A percentile compares a stretch with the other conserved stretches of the same genome.
These are phyloP conservation scores for Phorcus lineatus DNA, from an alignment of 2,888 invertebrate species.

Conservation along the genomic window DNA sequence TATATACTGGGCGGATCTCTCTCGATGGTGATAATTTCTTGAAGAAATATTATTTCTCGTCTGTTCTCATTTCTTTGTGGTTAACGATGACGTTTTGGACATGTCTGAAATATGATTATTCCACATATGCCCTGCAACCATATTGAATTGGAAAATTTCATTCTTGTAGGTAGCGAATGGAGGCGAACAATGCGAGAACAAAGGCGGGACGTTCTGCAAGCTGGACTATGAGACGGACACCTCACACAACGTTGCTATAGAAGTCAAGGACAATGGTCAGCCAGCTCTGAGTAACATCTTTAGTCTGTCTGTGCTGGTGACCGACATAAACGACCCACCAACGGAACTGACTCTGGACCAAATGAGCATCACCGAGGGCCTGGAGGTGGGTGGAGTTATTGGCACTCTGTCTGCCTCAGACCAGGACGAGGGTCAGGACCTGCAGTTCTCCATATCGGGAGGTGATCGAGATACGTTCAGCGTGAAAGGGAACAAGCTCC, in stretches of 20 bases:
- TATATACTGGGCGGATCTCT: too few relatives aligned
- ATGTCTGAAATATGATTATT: too few relatives aligned
- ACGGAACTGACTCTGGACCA: slow-evolving; percentile 36
- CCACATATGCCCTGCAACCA: too few relatives aligned
- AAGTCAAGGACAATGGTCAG: slow-evolving; percentile 47
- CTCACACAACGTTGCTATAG: slow-evolving; percentile 41
- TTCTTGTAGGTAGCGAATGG: slow-evolving; percentile 37
- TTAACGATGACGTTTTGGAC: too few relatives aligned
- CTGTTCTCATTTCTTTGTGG: too few relatives aligned
- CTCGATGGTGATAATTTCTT: too few relatives aligned
- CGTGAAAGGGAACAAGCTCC: slow-evolving; percentile 27
- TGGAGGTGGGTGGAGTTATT: slow-evolving; percentile 29
- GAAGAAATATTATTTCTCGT: too few relatives aligned
- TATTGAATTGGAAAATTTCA: too few relatives aligned
- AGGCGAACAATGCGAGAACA: slow-evolving; percentile 37
- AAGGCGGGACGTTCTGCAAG: slow-evolving; percentile 39
- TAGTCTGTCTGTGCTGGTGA: slow-evolving; percentile 38
- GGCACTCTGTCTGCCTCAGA: slow-evolving; percentile 40
- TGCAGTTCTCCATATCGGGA: slow-evolving; percentile 35
- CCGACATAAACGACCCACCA: slow-evolving; percentile 56
- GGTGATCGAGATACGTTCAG: slow-evolving; percentile 29
- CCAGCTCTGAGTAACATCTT: slow-evolving; percentile 41
- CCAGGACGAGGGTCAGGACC: slow-evolving; percentile 45
- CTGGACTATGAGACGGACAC: slow-evolving; percentile 49
- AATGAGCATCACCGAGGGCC: slow-evolving; percentile 36